phyloP scores from a whole-genome alignment of 1,140 invertebrate genomes.

The Tetramorium alpestre region DNA sequence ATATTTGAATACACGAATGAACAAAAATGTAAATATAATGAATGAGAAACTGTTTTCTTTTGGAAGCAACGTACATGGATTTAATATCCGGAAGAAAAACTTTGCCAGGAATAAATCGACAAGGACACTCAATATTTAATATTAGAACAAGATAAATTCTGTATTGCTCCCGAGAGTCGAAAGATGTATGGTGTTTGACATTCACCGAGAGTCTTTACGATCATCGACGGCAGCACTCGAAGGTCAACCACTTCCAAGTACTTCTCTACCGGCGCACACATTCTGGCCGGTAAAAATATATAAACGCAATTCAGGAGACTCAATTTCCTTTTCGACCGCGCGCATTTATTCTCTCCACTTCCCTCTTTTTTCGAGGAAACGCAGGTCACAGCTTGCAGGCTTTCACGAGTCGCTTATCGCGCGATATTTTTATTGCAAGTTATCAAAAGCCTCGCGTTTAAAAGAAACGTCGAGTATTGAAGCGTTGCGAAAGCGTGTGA shows the following conservation, averaged over 20 bases:
- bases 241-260: conserved; percentile 38
- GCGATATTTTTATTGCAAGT: not conserved
- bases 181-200: not conserved
- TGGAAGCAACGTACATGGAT: not conserved
- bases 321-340: not conserved
- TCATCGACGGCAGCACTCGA: conserved; percentile 36
- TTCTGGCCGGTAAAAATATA: not conserved
- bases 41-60: not conserved
- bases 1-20: no score
- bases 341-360: not conserved
- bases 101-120: not conserved
- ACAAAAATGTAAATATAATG: not conserved
- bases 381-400: not conserved
- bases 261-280: not conserved
- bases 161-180: not conserved
- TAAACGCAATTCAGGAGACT: not conserved
- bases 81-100: not conserved
- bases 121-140: not conserved
- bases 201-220: not conserved
- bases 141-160: not conserved
- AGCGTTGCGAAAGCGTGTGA: not conserved
- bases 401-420: not conserved
- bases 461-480: not conserved
- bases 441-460: not conserved
- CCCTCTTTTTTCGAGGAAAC: not conserved